Evolutionary conservation across 2,113 vertebrate genomes (phyloP), one percentile per base, ranked within the genome.

Genomic region (Rostratula benghalensis): DNA sequence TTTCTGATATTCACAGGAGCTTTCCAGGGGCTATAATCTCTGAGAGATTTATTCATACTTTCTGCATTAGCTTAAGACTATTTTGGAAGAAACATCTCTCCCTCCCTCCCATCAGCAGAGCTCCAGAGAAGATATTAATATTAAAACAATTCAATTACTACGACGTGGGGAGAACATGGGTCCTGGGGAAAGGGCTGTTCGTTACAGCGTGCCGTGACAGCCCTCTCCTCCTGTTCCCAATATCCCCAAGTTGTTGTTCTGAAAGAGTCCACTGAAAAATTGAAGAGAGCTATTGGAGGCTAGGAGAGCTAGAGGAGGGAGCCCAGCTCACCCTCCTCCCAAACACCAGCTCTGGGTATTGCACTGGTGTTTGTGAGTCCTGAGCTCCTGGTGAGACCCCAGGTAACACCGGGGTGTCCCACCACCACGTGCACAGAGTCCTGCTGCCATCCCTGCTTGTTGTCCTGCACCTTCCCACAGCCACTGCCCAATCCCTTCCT

Each of bases 31-130:
- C 96, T 95, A 94, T 96, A 97, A 96, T 97, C 95, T 94, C 86
- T 39, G 69, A 91, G 94, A 97, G 93, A 97, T 97, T 97, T 97
- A 96, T 97, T 97, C 96, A 93, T 96, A 91, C 84, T 94, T 75
- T 75, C 93, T 96, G 96, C 95, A 94, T 96, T 96, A 97, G 95
- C 69, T 94, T 97, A 94, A 96, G 92, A 93, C 87, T 93, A 57
- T 91, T 93, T 95, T 93, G 83, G 93, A 97, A 95, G 89, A 89
- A 92, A 87, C 84, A 79, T 83, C 65, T 76, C 89, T 92, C 88
- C 50, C 63, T 86, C 78, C 70, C 64, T 81, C 80, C 65, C 92
- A 35, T 91, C 92, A 90, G 92, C 94, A 88, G 73, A 83, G 84
- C 95, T 96, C 51, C 68, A 76, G 82, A 94, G 88, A 63, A 87